phyloP scores from a whole-genome alignment of 1,140 invertebrate genomes.

The Bombus vancouverensis region DNA sequence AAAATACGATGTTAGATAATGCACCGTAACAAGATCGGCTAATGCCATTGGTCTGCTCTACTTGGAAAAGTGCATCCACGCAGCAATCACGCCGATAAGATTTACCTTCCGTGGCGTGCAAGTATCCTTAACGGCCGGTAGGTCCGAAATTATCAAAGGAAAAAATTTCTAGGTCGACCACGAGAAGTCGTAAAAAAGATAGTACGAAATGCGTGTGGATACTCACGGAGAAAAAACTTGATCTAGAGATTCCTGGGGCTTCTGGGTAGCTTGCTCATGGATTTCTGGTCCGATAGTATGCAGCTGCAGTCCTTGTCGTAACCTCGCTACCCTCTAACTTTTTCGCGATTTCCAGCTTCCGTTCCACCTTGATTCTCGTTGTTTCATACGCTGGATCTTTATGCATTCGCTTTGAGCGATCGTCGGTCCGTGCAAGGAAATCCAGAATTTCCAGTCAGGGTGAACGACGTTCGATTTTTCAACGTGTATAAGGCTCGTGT shows the following conservation, averaged over 20 bases:
- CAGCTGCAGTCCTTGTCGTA: slow-evolving; percentile 60
- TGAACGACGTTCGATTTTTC: slow-evolving; percentile 53
- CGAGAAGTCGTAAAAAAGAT: slow-evolving; percentile 24
- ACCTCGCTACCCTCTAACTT: slow-evolving; percentile 39
- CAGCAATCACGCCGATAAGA: slow-evolving; percentile 29
- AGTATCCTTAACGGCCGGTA: neutral
- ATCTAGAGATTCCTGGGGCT: slow-evolving; percentile 7
- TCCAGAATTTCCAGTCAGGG: slow-evolving; percentile 53
- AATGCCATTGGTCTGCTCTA: neutral
- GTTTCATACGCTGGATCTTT: slow-evolving; percentile 40
- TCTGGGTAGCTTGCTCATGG: slow-evolving; percentile 59
- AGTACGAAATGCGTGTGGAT: slow-evolving; percentile 4
- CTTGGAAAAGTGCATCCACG: slow-evolving; percentile 18
- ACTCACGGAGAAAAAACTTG: slow-evolving; percentile 4
- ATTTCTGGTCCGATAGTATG: slow-evolving; percentile 56
- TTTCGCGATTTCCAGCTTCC: slow-evolving; percentile 23
- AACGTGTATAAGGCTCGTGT: neutral
- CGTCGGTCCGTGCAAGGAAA: slow-evolving; percentile 49
- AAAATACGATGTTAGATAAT: slow-evolving; percentile 37
- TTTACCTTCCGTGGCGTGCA: slow-evolving; percentile 4
- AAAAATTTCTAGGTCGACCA: slow-evolving; percentile 26
- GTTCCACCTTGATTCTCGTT: slow-evolving; percentile 49
- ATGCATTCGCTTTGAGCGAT: slow-evolving; percentile 49
- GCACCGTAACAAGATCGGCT: slow-evolving; percentile 34
- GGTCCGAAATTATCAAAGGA: slow-evolving; percentile 51